A percentile compares a stretch with the other conserved stretches of the same genome.
These are phyloP conservation scores for Chitala chitala DNA, from an alignment of 2,113 vertebrate species.

Conservation along the genomic window DNA sequence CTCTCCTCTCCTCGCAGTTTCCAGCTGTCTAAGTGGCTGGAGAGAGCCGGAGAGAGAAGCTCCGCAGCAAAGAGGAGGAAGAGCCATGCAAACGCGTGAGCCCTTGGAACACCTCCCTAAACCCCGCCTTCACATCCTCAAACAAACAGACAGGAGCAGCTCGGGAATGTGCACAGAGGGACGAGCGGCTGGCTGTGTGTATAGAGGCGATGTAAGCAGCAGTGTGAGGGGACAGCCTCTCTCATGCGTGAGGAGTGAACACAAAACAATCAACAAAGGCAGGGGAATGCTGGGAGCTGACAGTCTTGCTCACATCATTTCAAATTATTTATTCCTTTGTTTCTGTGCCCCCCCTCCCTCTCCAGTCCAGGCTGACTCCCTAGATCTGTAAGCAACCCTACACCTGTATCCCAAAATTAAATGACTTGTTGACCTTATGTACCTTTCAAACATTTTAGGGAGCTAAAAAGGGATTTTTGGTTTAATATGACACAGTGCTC, in stretches of 20 bases:
- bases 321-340: constrained; percentile 6
- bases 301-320: background rate
- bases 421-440: background rate
- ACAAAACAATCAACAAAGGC: no score
- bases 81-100: background rate
- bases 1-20: background rate
- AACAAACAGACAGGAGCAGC: no score
- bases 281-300: background rate
- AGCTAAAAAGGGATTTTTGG: background rate
- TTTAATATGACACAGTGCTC: background rate
- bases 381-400: background rate
- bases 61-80: background rate
- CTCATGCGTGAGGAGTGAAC: no score
- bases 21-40: background rate
- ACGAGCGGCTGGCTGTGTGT: no score
- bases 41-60: background rate
- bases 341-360: background rate
- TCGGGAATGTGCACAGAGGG: no score
- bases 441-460: constrained; percentile 3
- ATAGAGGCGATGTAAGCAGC: no score
- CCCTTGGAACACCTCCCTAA: background rate
- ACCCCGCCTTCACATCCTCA: background rate
- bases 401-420: background rate
- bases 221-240: no score
- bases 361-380: background rate